Base-by-base conservation (phyloP, 1,140 invertebrate genomes). In the Brachionus plicatilis region DNA sequence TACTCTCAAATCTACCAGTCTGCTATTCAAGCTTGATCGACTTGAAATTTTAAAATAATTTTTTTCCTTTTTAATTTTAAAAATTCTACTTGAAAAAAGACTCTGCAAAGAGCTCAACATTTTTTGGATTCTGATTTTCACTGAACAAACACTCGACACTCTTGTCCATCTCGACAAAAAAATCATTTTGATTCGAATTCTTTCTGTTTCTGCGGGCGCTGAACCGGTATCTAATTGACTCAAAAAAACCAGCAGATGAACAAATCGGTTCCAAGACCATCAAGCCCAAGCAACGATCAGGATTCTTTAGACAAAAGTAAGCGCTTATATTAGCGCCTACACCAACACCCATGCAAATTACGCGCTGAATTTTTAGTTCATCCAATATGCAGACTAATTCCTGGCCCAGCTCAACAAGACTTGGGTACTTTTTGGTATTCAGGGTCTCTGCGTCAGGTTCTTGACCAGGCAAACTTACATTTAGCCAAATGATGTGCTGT, bases 101-200 rank as follows among this genome's bases (percentile, higher is more conserved):
- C 17, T 83, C 41, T 1, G 80, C 82, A 60, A 85, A 85, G 20
- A 83, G 43, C 7, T 50, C 24, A 24, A 85, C 27, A 85, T 85
- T 85, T 65, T 47, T 83, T 50, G 68, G 8, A 65, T 76, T 85
- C 20, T 60, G 41, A 37, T 47, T 65, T 66, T 72, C 45, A 20
- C 43, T n/a, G 17, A 72, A 72, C n/a, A 72, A 43, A 24, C 68
- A 72, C 11, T 72, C 33, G 0, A 43, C 68, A 72, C 68, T 95
- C 89, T 93, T 92, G 88, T 95, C 95, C 90, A 96, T 96, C 91
- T 95, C 94, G 89, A 96, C 94, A 88, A 95, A 93, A 85, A 95
- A 92, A 83, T 96, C 91, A 89, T 90, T 89, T 17, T 88, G 87
- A 82, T 88, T 87, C 11, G 88, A 87, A 75, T 88, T 89, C 87